Base-by-base conservation (phyloP, 2,113 vertebrate genomes). In the Hystrix brachyura region DNA sequence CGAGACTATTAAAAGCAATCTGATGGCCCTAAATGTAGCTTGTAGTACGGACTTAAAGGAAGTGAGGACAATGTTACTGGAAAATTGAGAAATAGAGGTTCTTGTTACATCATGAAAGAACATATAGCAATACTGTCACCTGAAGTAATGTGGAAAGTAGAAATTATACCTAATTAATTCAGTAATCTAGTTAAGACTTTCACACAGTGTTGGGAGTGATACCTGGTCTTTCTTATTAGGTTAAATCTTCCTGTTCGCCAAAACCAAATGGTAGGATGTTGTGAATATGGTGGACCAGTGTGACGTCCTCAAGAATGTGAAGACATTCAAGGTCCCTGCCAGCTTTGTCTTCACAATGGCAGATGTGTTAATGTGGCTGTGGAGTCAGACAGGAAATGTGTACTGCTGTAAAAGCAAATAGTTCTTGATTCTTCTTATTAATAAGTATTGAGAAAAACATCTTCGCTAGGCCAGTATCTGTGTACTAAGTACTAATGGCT, bases 391-490 rank as follows among this genome's bases (percentile, higher is more conserved):
- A 93, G 51, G 48, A 21, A 87, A 55, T 46, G 34, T 57, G 18
- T n/a, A 74, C 12, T 82, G 57, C 29, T 85, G 13, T 87, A 38
- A 90, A 87, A 87, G 27, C 18, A 71, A 46, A 91, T 13, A 72
- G 57, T 7, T 80, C 91, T 80, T 74, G 27, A 91, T 94, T 8
- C 13, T 79, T 69, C n/a, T 97, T 34, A 78, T 55, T 27, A 60
- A 64, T 25, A 13, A n/a, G 0, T 89, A 67, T 62, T n/a, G 14
- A 81, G 27, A 19, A 67, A 89, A 80, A 88, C 0, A 5, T 5
- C 14, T 48, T 74, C 79, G 34, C 32, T 51, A 72, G 14, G 32
- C 60, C 4, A 27, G 23, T n/a, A 53, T 59, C 38, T 92, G 19
- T 18, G 38, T 18, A 46, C 4, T 5, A 62, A 46, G 38, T 53